These are phyloP conservation scores for Actinostola sp. DNA, from an alignment of 92 coral and sea anemone species.

Conservation along the genomic window DNA sequence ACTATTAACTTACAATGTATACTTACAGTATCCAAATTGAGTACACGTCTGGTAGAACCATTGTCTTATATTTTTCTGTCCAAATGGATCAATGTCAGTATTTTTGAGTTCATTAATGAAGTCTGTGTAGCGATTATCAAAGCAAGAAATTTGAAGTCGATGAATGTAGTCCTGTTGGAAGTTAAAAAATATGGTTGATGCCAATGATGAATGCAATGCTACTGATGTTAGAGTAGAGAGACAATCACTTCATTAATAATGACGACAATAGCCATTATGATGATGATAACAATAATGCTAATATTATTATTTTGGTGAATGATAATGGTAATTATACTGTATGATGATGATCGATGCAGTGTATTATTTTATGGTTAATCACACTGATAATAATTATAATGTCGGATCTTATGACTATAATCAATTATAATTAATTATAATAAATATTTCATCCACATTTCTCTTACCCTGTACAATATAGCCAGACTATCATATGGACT, in stretches of 20 bases:
- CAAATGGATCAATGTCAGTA: conserved; percentile 53
- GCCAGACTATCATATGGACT: conserved; percentile 60
- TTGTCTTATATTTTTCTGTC: conserved; percentile 42
- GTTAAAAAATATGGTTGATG: neutral
- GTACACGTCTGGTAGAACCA: conserved; percentile 78
- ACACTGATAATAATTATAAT: neutral
- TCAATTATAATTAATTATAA: neutral
- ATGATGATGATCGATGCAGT: no score
- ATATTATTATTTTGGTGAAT: no score
- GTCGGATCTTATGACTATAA: neutral
- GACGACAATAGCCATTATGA: no score
- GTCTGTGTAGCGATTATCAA: conserved; percentile 54
- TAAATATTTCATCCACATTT: neutral
- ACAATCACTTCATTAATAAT: no score
- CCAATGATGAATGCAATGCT: no score
- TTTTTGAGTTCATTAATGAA: conserved; percentile 41
- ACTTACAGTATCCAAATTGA: conserved; percentile 81
- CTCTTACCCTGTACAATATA: conserved; percentile 36
- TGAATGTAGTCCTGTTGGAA: conserved; percentile 14
- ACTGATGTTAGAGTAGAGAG: no score
- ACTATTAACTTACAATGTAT: no score
- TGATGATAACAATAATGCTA: no score
- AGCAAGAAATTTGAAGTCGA: conserved; percentile 3
- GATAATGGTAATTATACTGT: no score
- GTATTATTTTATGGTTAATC: no score